A percentile compares a stretch with the other conserved stretches of the same genome.
phyloP scores from a whole-genome alignment of 2,113 vertebrate species.

The Euleptes europaea region DNA sequence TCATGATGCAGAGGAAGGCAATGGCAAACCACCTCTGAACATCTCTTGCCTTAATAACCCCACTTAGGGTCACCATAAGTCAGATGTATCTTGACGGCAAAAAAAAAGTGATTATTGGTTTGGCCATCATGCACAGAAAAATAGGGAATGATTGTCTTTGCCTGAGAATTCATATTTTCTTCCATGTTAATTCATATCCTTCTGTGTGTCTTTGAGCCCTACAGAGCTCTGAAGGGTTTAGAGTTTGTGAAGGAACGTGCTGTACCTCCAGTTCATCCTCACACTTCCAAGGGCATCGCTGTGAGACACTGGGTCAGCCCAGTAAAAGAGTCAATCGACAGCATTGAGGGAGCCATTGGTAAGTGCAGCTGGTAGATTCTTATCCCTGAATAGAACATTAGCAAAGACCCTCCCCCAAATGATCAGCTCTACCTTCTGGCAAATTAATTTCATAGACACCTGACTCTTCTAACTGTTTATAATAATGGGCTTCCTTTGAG shows the following conservation, averaged over 20 bases:
- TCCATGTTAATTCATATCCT: neutral
- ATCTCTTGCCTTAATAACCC: too few species aligned
- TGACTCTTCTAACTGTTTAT: neutral
- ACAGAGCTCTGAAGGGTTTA: constrained; percentile 49
- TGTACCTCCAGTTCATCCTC: neutral
- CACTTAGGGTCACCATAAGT: too few species aligned
- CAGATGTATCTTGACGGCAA: too few species aligned
- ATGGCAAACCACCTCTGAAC: too few species aligned
- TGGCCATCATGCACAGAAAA: neutral
- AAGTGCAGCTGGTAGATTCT: constrained; percentile 5
- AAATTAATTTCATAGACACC: neutral
- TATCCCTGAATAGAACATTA: neutral
- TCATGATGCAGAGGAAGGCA: too few species aligned
- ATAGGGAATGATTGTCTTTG: neutral
- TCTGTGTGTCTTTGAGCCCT: constrained; percentile 2
- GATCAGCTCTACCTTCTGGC: neutral
- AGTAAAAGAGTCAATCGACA: constrained; percentile 78
- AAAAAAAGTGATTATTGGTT: too few species aligned
- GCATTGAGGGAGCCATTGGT: constrained; percentile 79
- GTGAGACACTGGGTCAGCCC: constrained; percentile 75
- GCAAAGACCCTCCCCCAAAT: neutral
- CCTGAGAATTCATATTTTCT: neutral
- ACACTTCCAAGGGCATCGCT: constrained; percentile 3
- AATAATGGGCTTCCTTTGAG: neutral
- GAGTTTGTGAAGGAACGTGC: constrained; percentile 4